These are phyloP conservation scores for Vesta saturnalis DNA, from an alignment of 2,888 invertebrate species.

Conservation along the genomic window DNA sequence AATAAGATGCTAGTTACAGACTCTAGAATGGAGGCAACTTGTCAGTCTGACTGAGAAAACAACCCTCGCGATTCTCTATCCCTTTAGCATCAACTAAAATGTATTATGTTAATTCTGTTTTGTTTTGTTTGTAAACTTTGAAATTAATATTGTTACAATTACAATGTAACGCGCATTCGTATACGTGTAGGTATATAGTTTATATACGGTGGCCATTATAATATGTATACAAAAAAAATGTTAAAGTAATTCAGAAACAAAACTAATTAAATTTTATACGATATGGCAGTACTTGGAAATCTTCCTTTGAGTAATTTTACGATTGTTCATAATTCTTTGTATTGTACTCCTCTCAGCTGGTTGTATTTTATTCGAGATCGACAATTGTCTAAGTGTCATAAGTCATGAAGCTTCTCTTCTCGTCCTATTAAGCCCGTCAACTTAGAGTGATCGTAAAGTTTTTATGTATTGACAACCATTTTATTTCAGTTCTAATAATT, in stretches of 20 bases:
- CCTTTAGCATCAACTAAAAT: conserved; percentile 43
- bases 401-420: conserved; percentile 22
- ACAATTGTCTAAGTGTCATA: conserved; percentile 40
- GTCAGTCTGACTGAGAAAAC: conserved; percentile 56
- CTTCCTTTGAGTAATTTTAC: conserved; percentile 12
- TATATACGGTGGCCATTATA: not conserved
- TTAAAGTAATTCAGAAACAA: conserved; percentile 2
- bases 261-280: conserved; percentile 11
- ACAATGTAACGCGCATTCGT: not conserved
- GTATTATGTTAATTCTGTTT: conserved; percentile 46
- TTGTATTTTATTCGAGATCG: conserved; percentile 39
- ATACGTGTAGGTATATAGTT: not conserved
- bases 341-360: conserved; percentile 40
- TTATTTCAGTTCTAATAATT: conserved; percentile 34
- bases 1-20: conserved; percentile 49
- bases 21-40: conserved; percentile 55
- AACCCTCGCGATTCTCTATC: conserved; percentile 51
- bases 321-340: conserved; percentile 15
- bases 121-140: conserved; percentile 32
- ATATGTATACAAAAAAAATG: not conserved
- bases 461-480: conserved; percentile 39
- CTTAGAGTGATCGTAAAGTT: conserved; percentile 38
- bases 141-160: conserved; percentile 33
- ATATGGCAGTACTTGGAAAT: conserved; percentile 3
- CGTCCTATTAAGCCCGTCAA: conserved; percentile 30